Evolutionary conservation across 2,888 invertebrate genomes (phyloP).

Genomic region (Hydroisotoma schaefferi): DNA sequence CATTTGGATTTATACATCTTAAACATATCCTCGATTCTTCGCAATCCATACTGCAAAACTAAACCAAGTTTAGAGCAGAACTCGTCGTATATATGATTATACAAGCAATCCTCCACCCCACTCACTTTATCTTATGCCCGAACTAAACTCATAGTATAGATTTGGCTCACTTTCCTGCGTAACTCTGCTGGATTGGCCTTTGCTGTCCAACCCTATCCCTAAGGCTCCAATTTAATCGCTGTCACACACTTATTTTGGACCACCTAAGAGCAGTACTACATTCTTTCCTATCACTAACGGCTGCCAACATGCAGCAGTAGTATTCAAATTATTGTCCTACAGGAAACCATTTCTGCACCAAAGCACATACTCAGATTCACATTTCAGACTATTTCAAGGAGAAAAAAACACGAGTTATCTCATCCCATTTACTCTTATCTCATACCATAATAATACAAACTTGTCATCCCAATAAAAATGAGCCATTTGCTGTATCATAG

Average conservation of each 20-base stretch:
- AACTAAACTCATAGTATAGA: slow-evolving; percentile 4
- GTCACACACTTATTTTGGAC: not conserved
- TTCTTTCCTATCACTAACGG: slow-evolving; percentile 6
- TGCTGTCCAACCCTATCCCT: slow-evolving; percentile 10
- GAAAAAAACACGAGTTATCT: slow-evolving; percentile 12
- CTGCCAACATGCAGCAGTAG: slow-evolving; percentile 38
- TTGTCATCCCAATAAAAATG: slow-evolving; percentile 44
- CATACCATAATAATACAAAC: slow-evolving; percentile 41
- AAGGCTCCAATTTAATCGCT: slow-evolving; percentile 10
- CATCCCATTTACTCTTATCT: slow-evolving; percentile 17
- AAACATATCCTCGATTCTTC: no score
- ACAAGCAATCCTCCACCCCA: no score
- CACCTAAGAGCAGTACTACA: not conserved
- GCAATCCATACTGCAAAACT: no score
- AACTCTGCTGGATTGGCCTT: slow-evolving; percentile 8
- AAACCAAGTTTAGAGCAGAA: no score
- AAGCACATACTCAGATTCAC: slow-evolving; percentile 12
- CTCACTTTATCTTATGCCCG: not conserved
- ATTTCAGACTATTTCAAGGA: slow-evolving; percentile 5
- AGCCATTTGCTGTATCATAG: slow-evolving; percentile 40
- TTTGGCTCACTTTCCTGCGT: slow-evolving; percentile 14
- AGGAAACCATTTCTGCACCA: slow-evolving; percentile 25
- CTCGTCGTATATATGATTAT: no score
- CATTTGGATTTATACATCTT: no score
- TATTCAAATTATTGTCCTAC: slow-evolving; percentile 41